Conservation (phyloP, 1,140 invertebrate species). For the Oryctes rhinoceros region DNA sequence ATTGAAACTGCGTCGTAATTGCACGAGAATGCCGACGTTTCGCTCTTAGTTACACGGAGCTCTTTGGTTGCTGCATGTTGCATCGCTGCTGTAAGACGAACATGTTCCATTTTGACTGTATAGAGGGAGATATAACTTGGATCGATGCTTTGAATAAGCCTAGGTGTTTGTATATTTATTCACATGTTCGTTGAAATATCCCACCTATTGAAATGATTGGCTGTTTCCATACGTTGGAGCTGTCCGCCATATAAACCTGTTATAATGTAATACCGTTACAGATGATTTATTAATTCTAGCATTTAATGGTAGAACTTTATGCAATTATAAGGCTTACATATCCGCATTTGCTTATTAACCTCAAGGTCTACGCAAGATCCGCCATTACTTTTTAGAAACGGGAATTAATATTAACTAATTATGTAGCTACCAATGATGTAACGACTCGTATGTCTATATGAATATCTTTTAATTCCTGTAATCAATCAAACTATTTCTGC, state of each 20-base stretch:
- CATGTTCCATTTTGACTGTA: too few relatives aligned
- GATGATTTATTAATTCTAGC: not conserved
- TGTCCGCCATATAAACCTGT: not conserved
- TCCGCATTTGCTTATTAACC: not conserved
- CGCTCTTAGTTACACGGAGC: too few relatives aligned
- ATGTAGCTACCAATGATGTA: not conserved
- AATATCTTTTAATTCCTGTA: not conserved
- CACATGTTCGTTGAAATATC: not conserved
- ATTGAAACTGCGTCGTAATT: too few relatives aligned
- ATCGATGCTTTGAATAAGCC: too few relatives aligned
- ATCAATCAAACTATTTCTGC: not conserved
- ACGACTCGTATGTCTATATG: not conserved
- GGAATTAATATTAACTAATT: not conserved
- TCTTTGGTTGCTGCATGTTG: too few relatives aligned
- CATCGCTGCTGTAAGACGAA: too few relatives aligned
- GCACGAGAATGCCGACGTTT: too few relatives aligned
- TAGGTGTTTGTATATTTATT: not conserved
- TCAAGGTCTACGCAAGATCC: slow-evolving; percentile 11
- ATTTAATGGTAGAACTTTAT: not conserved
- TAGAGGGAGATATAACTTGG: too few relatives aligned
- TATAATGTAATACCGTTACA: not conserved
- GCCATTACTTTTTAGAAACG: not conserved
- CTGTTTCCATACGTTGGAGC: not conserved
- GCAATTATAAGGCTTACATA: not conserved
- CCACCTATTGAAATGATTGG: not conserved